These are phyloP conservation scores for Scaptomyza parva DNA, from an alignment of 2,888 invertebrate species.

Conservation along the genomic window DNA sequence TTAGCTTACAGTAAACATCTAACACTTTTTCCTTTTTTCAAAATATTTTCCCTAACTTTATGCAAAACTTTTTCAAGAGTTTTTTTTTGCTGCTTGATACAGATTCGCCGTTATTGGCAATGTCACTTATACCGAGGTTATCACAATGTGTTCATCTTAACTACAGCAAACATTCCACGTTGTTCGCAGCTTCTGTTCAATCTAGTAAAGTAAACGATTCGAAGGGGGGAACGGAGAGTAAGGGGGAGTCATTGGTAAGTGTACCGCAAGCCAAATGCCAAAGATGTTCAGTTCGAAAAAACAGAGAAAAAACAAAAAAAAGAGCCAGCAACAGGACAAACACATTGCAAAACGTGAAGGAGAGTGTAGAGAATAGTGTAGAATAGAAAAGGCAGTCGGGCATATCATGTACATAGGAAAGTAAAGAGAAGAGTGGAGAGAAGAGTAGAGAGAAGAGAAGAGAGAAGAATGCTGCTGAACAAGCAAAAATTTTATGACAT, in stretches of 20 bases:
- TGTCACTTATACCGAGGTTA: slow-evolving; percentile 38
- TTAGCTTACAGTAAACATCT: not conserved
- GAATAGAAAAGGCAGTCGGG: slow-evolving; percentile 29
- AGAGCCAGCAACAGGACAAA: slow-evolving; percentile 22
- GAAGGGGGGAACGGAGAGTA: slow-evolving; percentile 3
- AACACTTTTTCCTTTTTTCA: not conserved
- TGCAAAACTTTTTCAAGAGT: slow-evolving; percentile 14
- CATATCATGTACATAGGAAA: slow-evolving; percentile 8
- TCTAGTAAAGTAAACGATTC: slow-evolving; percentile 60
- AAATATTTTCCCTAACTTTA: slow-evolving; percentile 1
- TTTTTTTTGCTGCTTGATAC: not conserved
- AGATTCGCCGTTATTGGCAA: slow-evolving; percentile 31
- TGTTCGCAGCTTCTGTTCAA: slow-evolving; percentile 61
- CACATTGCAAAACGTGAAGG: slow-evolving; percentile 8
- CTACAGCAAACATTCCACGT: slow-evolving; percentile 51
- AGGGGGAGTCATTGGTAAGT: slow-evolving; percentile 44
- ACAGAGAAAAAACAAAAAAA: not conserved
- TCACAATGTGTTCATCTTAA: slow-evolving; percentile 57
- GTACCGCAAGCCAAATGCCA: slow-evolving; percentile 69
- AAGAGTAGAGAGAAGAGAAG: slow-evolving; percentile 45
- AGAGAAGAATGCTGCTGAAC: slow-evolving; percentile 70
- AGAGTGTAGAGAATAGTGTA: slow-evolving; percentile 11
- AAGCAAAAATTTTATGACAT: slow-evolving; percentile 78
- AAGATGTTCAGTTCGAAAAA: slow-evolving; percentile 46
- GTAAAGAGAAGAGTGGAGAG: slow-evolving; percentile 16